These are phyloP conservation scores for Sparus aurata DNA, from an alignment of 2,797 vertebrate species.

Conservation along the genomic window DNA sequence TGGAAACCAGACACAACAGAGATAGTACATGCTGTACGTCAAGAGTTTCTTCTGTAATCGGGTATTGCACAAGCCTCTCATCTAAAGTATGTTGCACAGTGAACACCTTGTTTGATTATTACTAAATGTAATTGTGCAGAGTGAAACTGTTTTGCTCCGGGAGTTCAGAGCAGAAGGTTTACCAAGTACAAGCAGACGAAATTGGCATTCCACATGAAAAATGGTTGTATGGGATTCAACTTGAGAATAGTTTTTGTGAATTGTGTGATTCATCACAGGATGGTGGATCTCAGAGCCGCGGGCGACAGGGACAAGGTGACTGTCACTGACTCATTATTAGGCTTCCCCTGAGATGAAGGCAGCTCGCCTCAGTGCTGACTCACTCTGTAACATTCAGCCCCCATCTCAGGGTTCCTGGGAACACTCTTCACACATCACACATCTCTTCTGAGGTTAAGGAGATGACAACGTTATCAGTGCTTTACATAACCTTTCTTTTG, in stretches of 20 bases:
- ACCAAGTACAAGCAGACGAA: conserved; percentile 43
- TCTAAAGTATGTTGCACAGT: conserved; percentile 62
- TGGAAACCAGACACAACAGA: conserved; percentile 69
- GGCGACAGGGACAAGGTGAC: conserved; percentile 57
- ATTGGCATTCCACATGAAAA: conserved; percentile 55
- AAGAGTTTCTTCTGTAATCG: conserved; percentile 58
- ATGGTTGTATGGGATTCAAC: conserved; percentile 27
- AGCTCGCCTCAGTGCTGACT: conserved; percentile 67
- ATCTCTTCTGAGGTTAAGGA: conserved; percentile 38
- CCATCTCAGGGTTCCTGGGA: conserved; percentile 50
- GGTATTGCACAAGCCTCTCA: conserved; percentile 70
- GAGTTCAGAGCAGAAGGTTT: conserved; percentile 30
- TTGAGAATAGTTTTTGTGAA: conserved; percentile 36
- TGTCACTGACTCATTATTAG: conserved; percentile 52
- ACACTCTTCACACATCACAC: conserved; percentile 45
- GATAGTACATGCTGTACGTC: conserved; percentile 76
- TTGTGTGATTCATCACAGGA: conserved; percentile 52
- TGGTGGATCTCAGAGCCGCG: conserved; percentile 20
- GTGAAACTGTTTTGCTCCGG: conserved; percentile 11
- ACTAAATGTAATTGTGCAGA: conserved; percentile 45
- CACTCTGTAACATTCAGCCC: conserved; percentile 49
- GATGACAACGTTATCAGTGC: conserved; percentile 60
- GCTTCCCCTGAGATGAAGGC: conserved; percentile 55
- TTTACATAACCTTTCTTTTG: conserved; percentile 56
- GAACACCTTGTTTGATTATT: conserved; percentile 63